Evolutionary conservation across 92 coral and sea anemone genomes (phyloP).

Genomic region (Epizoanthus stellaris): DNA sequence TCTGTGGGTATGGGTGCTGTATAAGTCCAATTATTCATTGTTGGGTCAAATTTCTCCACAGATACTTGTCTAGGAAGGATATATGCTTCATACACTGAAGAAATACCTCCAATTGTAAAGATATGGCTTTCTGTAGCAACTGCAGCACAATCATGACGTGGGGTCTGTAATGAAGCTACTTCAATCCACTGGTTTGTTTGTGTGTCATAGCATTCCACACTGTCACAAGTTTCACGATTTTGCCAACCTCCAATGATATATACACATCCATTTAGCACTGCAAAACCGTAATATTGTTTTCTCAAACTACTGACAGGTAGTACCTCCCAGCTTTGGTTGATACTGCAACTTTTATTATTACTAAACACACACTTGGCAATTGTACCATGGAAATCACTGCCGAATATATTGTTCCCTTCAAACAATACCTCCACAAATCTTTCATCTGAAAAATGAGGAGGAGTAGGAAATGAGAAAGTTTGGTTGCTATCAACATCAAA

Average conservation of each 20-base stretch:
- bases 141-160: background rate
- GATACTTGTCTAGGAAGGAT: background rate
- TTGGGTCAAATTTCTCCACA: background rate
- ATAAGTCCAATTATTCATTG: too few relatives aligned
- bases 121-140: too few relatives aligned
- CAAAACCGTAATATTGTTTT: background rate
- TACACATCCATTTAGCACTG: background rate
- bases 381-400: background rate
- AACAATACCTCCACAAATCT: too few relatives aligned
- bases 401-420: background rate
- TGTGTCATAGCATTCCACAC: background rate
- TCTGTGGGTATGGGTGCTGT: background rate
- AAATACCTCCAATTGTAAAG: too few relatives aligned
- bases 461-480: background rate
- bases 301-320: background rate
- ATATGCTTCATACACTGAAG: background rate
- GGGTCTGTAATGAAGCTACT: background rate
- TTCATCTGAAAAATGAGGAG: background rate
- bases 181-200: background rate
- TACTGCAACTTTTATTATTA: background rate
- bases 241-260: background rate
- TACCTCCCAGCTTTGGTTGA: background rate
- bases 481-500: background rate
- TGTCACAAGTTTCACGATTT: background rate
- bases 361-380: background rate